These are phyloP conservation scores for Acleris laterana DNA, from an alignment of 2,888 invertebrate genomes.

Conservation along the genomic window DNA sequence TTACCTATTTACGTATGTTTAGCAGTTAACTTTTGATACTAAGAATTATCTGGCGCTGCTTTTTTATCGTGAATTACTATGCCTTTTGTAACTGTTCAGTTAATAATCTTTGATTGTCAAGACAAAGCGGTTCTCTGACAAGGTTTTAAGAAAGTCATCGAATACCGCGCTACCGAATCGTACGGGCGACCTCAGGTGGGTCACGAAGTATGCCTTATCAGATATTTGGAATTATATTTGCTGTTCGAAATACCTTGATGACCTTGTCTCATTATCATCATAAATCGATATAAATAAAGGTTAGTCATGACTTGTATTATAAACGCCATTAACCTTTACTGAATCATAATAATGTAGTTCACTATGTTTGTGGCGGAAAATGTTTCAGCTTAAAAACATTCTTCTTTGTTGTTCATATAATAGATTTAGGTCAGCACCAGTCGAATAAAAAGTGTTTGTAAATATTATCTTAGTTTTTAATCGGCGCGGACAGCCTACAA, in stretches of 20 bases:
- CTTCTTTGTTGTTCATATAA: conserved; percentile 62
- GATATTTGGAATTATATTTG: conserved; percentile 70
- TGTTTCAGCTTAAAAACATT: conserved; percentile 21
- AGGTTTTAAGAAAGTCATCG: conserved; percentile 67
- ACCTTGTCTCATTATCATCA: conserved; percentile 55
- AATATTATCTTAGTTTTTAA: conserved; percentile 60
- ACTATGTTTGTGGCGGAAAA: conserved; percentile 6
- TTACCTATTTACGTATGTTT: conserved; percentile 11
- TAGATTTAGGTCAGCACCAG: conserved; percentile 62
- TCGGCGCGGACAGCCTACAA: conserved; percentile 58
- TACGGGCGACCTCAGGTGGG: conserved; percentile 61
- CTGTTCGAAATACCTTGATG: conserved; percentile 66
- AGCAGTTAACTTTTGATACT: conserved; percentile 1
- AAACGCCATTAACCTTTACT: conserved; percentile 30
- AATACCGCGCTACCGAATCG: conserved; percentile 26
- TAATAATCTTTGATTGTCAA: conserved; percentile 29
- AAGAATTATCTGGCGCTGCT: conserved; percentile 1
- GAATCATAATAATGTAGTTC: conserved; percentile 6
- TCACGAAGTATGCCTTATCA: conserved; percentile 74
- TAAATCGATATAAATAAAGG: conserved; percentile 35
- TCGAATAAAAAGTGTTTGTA: conserved; percentile 59
- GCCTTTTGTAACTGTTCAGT: conserved; percentile 5
- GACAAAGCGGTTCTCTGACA: conserved; percentile 44
- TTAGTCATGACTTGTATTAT: conserved; percentile 11
- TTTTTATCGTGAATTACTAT: neutral